phyloP scores from a whole-genome alignment of 2,888 invertebrate species.

The Brachyopa scutellaris region DNA sequence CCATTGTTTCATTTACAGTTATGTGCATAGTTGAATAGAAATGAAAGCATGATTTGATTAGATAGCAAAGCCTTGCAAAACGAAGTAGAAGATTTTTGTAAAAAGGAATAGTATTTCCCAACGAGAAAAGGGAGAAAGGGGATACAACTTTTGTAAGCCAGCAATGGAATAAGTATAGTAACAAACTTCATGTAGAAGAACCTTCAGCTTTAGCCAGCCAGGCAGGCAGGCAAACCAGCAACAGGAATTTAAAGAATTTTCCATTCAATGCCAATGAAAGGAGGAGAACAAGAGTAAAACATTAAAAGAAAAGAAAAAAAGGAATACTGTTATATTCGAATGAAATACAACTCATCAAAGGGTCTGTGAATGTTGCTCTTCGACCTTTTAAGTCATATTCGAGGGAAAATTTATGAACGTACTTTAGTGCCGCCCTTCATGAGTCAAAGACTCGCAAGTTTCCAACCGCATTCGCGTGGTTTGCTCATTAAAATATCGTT shows the following conservation, averaged over 20 bases:
- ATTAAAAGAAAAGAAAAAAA: not conserved
- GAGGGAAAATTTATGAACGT: conserved; percentile 26
- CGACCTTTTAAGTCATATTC: conserved; percentile 33
- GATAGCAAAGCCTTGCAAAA: conserved; percentile 43
- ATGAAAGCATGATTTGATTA: conserved; percentile 66
- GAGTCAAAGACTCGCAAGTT: not conserved
- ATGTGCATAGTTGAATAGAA: conserved; percentile 46
- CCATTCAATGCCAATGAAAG: conserved; percentile 30
- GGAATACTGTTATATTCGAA: not conserved
- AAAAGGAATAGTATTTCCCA: not conserved
- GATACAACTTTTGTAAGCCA: not conserved
- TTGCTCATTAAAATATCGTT: conserved; percentile 16
- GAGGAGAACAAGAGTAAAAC: not conserved
- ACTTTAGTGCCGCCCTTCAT: not conserved
- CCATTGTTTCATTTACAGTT: conserved; percentile 54
- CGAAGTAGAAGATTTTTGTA: conserved; percentile 8
- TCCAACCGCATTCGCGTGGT: not conserved
- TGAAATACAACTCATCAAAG: conserved; percentile 43
- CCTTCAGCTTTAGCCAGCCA: conserved; percentile 21
- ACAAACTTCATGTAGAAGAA: conserved; percentile 22
- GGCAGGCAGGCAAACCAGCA: not conserved
- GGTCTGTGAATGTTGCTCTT: conserved; percentile 62
- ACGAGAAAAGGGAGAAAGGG: not conserved
- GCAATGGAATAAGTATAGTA: not conserved
- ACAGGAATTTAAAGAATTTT: conserved; percentile 41